These are phyloP conservation scores for Eublepharis macularius DNA, from an alignment of 2,113 vertebrate species.

Conservation along the genomic window DNA sequence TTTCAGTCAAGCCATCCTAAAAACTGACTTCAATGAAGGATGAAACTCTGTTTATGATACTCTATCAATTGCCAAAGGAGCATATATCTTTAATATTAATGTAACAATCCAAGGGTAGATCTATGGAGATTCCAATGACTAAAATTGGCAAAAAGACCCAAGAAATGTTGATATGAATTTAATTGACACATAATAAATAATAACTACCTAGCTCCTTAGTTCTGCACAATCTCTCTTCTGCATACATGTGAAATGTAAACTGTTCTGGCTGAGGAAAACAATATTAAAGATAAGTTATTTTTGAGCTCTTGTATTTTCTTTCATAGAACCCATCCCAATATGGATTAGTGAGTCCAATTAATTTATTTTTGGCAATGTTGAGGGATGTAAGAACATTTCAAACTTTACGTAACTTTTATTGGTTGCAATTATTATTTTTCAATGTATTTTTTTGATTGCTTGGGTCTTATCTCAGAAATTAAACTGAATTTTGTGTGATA, in stretches of 20 bases:
- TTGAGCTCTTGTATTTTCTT: neutral
- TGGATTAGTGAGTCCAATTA: neutral
- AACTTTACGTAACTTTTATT: neutral
- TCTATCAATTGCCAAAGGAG: neutral
- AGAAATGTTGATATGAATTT: neutral
- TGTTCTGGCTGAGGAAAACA: neutral
- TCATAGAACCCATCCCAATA: slow-evolving; percentile 14
- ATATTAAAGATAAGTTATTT: neutral
- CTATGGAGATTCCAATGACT: neutral
- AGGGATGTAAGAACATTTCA: neutral
- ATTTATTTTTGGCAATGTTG: neutral
- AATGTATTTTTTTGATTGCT: neutral
- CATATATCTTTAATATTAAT: neutral
- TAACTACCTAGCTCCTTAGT: neutral
- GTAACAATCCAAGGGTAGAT: neutral
- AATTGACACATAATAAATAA: neutral
- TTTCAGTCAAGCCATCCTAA: neutral
- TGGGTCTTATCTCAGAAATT: slow-evolving; percentile 8
- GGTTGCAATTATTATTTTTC: slow-evolving; percentile 10
- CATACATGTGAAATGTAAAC: neutral
- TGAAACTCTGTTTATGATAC: neutral
- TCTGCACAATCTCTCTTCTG: neutral
- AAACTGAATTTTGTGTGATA: slow-evolving; percentile 1
- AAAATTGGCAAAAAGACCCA: neutral
- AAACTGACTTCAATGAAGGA: neutral